Percentiles rank a stretch among this genome's conserved stretches.
These are phyloP conservation scores for Paratilapia polleni DNA, from an alignment of 2,113 vertebrate species.

Conservation along the genomic window DNA sequence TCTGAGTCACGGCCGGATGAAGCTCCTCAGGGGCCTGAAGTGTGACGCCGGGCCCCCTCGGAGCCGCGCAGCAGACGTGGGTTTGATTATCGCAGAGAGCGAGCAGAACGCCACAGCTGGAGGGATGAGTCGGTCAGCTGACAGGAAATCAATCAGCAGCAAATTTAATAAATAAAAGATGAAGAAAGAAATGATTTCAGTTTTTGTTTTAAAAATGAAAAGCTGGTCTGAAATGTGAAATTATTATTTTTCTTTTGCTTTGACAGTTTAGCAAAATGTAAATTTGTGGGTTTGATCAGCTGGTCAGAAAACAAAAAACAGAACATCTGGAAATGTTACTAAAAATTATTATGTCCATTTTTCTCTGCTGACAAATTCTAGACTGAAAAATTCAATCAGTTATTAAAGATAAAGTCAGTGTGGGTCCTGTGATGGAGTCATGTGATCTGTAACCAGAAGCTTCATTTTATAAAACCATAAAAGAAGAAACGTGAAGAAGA, in stretches of 20 bases:
- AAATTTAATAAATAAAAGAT: not conserved
- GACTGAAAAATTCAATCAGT: not conserved
- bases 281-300: no score
- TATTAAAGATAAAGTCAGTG: not conserved
- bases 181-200: not conserved
- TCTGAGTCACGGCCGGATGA: not conserved
- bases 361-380: not conserved
- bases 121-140: not conserved
- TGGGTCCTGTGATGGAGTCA: not conserved
- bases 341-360: not conserved
- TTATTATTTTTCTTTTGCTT: not conserved
- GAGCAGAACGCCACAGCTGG: not conserved
- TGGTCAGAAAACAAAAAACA: not conserved
- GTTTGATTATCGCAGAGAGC: no score
- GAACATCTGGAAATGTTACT: not conserved
- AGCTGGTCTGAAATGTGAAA: not conserved
- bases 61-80: not conserved
- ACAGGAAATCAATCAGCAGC: not conserved
- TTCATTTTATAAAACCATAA: not conserved
- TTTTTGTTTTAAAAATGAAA: not conserved
- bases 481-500: not conserved
- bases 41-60: not conserved
- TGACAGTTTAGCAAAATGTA: not conserved
- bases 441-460: not conserved
- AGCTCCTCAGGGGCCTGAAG: not conserved